Evolutionary conservation across 1,140 invertebrate species (phyloP), one percentile per base, ranked within the genome.

Genomic region (Agrilus planipennis): DNA sequence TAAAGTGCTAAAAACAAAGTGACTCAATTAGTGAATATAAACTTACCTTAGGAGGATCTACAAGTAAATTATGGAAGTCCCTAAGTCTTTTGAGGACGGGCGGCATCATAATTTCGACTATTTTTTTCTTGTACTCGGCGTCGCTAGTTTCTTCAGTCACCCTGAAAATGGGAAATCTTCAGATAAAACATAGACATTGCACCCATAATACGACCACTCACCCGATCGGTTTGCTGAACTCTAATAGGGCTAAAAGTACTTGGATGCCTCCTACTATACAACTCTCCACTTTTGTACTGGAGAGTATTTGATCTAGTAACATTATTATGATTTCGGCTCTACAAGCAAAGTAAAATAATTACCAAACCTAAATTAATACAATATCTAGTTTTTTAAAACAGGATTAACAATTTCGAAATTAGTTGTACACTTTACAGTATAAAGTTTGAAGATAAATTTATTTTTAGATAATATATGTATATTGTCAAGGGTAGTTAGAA

Each of bases 231-330:
- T 58, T 57, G 42, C 71, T 72, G 53, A 65, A 52, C 45, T 71
- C 75, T 47, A 88, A 62, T 49, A 89, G 67, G 25, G 75, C 74
- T 56, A 88, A 70, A 58, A 88, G 71, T 59, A 88, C 76, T 64
- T 75, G 71, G 55, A 89, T 78, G 53, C 84, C 84, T 64, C 80
- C 80, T 35, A 84, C 73, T 54, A 88, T 77, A 53, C 76, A 75
- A 58, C 76, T 82, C 67, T 88, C 83, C 49, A 70, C 42, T 68
- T 74, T 73, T 49, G 76, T 73, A 51, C 68, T 70, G 45, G 67
- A 64, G 46, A 87, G 72, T 62, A 88, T 81, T 57, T 81, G 76
- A 54, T 75, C 71, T 53, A 89, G 62, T 47, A 88, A 63, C 51
- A 78, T 64, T 41, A 64, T 58, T 19, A 82, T 68, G 45, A 73